Evolutionary conservation across 1,140 invertebrate species (phyloP), one percentile per base, ranked within the genome.

Genomic region (Zaprionus capensis): DNA sequence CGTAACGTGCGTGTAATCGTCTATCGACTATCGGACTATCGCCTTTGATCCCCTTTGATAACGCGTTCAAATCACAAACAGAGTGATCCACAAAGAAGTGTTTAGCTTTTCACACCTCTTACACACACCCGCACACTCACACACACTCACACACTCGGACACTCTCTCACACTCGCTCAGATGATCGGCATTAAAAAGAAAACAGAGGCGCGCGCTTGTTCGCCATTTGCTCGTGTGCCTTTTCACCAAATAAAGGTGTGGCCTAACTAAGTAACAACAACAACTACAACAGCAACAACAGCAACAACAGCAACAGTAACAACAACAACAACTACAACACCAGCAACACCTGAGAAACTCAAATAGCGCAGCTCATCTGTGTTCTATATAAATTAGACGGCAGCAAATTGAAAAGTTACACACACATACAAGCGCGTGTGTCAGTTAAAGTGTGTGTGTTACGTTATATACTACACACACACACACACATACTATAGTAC

Each of bases 201-300:
- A 78, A 75, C 76, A 78, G 76, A 78, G 71, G 71, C 71, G 76
- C 71, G 71, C 65, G 62, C 65, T 68, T 69, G 59, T 75, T 70
- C 59, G 63, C 58, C 66, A 70, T 78, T 68, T 74, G 71, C 66
- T 64, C 57, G 64, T 73, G 64, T 68, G 76, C 72, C 76, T 78
- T 76, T 78, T 76, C 67, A 66, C 62, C 53, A 77, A 72, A 82
- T 55, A 80, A 82, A 82, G 78, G 80, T 80, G 80, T 80, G 80
- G 71, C 70, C 72, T 79, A 70, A 76, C 53, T 31, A 46, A 63
- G 9, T 38, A 61, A 24, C 34, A 49, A 5, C 59, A 62, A 31
- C 24, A 51, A 22, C n/a, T 22, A 15, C 44, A 49, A 34, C 22
- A 44, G 7, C 28, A 49, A 14, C 38, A 17, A 15, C 26, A 34